These are phyloP conservation scores for Gallinago media DNA, from an alignment of 2,113 vertebrate genomes.

Conservation along the genomic window DNA sequence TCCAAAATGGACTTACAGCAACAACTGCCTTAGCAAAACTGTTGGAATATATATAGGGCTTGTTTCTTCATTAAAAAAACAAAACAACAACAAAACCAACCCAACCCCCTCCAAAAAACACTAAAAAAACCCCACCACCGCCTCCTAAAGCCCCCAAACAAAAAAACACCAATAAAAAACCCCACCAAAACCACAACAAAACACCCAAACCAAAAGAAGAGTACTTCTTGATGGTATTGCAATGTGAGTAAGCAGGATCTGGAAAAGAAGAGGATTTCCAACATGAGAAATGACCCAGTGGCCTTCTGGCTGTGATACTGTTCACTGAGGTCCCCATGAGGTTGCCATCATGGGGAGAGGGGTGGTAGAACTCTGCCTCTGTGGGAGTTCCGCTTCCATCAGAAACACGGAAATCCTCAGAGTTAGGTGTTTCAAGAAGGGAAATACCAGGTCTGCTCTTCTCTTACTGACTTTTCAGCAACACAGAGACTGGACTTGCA, in stretches of 20 bases:
- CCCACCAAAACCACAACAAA: neutral
- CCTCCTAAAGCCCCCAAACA: no score
- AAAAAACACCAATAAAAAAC: no score
- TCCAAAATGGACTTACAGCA: neutral
- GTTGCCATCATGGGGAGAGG: rapidly evolving
- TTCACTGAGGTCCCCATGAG: neutral
- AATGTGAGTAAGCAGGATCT: neutral
- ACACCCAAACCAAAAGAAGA: neutral
- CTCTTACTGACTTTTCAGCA: neutral
- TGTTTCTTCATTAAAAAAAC: neutral
- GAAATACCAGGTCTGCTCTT: neutral
- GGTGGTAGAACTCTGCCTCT: neutral
- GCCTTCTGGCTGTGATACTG: neutral
- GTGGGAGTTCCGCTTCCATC: neutral
- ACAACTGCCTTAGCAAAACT: neutral
- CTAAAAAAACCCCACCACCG: neutral
- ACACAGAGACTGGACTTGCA: neutral
- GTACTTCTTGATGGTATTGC: neutral
- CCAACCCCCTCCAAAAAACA: neutral
- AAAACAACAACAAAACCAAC: no score
- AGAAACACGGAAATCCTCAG: neutral
- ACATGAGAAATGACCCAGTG: neutral
- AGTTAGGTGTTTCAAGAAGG: neutral
- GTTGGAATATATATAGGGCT: neutral
- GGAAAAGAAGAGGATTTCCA: neutral